phyloP scores from a whole-genome alignment of 2,113 vertebrate species.

The Megaleporinus macrocephalus region DNA sequence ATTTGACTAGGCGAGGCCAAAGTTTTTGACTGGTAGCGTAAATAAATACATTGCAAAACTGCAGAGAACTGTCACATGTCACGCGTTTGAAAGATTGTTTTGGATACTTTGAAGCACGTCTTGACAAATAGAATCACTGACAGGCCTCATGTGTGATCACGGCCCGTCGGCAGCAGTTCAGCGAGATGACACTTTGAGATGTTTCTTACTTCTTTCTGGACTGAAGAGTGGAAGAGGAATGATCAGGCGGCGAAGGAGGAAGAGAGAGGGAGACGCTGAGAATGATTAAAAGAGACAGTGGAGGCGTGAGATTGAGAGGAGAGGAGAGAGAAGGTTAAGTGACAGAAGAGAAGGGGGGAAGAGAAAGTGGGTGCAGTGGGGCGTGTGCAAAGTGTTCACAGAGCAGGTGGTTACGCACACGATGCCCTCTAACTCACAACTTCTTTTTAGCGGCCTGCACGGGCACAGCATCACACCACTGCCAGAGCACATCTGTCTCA shows the following conservation, averaged over 20 bases:
- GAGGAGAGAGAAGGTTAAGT: conserved; percentile 23
- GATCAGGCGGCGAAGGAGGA: not conserved
- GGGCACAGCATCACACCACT: conserved; percentile 35
- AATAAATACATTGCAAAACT: not conserved
- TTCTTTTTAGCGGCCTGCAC: conserved; percentile 25
- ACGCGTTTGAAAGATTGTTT: conserved; percentile 27
- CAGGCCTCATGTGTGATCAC: conserved; percentile 38
- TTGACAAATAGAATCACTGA: conserved; percentile 29
- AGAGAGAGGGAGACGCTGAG: not conserved
- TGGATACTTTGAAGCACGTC: not conserved
- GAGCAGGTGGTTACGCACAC: conserved; percentile 55
- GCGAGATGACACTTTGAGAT: conserved; percentile 3
- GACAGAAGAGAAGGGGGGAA: conserved; percentile 9
- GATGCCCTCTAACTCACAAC: not conserved
- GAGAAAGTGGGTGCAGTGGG: not conserved
- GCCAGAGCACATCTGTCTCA: conserved; percentile 57
- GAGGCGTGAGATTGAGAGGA: not conserved
- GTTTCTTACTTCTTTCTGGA: not conserved
- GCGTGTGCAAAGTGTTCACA: conserved; percentile 1
- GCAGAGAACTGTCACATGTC: not conserved
- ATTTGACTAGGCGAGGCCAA: too few relatives aligned
- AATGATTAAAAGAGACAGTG: conserved; percentile 7
- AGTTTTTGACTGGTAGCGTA: too few relatives aligned
- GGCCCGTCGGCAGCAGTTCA: conserved; percentile 35
- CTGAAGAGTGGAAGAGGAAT: not conserved